Evolutionary conservation across 2,797 vertebrate genomes (phyloP).

Genomic region (Serranus cabrilla): DNA sequence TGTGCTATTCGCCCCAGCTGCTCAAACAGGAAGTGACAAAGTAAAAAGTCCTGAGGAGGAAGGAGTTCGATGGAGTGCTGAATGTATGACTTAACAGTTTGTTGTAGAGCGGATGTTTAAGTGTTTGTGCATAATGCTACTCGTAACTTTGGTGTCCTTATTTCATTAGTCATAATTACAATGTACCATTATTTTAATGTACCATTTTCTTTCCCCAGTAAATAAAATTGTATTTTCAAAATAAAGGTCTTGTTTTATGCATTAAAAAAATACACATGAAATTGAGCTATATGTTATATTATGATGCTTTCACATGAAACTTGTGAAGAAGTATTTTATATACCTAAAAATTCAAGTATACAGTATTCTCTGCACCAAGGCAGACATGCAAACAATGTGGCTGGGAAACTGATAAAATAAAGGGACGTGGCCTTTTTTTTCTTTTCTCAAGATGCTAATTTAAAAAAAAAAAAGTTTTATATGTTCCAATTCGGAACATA

Average conservation of each 20-base stretch:
- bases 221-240: not conserved
- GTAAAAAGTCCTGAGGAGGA: slow-evolving; percentile 7
- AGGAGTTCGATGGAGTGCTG: not conserved
- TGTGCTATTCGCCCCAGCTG: slow-evolving; percentile 34
- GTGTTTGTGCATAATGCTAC: not conserved
- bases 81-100: slow-evolving; percentile 17
- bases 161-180: not conserved
- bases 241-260: too few species aligned
- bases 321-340: not conserved
- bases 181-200: not conserved
- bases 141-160: not conserved
- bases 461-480: too few species aligned
- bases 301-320: not conserved
- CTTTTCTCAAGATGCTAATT: not conserved
- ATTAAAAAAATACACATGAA: not conserved
- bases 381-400: slow-evolving; percentile 18
- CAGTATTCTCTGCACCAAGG: not conserved
- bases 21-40: slow-evolving; percentile 46
- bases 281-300: not conserved
- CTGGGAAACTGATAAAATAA: slow-evolving; percentile 36
- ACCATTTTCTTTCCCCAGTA: not conserved
- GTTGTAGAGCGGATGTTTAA: not conserved
- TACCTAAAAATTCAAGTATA: slow-evolving; percentile 13
- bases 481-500: not conserved
- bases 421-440: not conserved